A percentile compares a stretch with the other conserved stretches of the same genome.
Evolutionary conservation across 2,113 vertebrate species (phyloP).

Genomic region (Rynchops niger): DNA sequence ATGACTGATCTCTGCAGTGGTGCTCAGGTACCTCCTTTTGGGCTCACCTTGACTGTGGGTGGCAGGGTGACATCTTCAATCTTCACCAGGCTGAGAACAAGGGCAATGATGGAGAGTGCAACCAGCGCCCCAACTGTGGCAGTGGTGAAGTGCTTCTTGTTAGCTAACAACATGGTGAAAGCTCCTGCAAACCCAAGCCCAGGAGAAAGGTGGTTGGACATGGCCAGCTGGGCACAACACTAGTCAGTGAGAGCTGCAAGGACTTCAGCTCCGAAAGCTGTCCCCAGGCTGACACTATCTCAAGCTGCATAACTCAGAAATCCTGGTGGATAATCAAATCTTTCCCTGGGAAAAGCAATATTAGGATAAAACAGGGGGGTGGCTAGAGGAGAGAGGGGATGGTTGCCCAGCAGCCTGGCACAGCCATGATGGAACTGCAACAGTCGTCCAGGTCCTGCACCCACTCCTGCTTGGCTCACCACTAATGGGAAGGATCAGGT

Average conservation of each 20-base stretch:
- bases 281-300: not conserved
- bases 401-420: not conserved
- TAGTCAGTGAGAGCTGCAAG: not conserved
- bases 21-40: not conserved
- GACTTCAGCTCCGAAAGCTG: rapidly evolving
- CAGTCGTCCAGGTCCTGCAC: not conserved
- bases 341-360: not conserved
- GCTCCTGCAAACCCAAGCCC: not conserved
- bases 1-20: not conserved
- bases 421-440: not conserved
- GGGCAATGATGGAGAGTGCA: not conserved
- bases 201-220: not conserved
- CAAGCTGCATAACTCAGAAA: not conserved
- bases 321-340: not conserved
- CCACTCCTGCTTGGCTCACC: rapidly evolving
- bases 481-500: rapidly evolving
- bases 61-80: slow-evolving; percentile 14
- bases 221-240: rapidly evolving
- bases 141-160: not conserved
- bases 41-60: slow-evolving; percentile 53
- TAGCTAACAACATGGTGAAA: not conserved
- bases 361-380: not conserved
- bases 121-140: rapidly evolving
- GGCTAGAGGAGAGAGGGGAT: not conserved
- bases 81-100: slow-evolving; percentile 62